Evolutionary conservation across 2,888 invertebrate genomes (phyloP).

Genomic region (Pasiphila rectangulata): DNA sequence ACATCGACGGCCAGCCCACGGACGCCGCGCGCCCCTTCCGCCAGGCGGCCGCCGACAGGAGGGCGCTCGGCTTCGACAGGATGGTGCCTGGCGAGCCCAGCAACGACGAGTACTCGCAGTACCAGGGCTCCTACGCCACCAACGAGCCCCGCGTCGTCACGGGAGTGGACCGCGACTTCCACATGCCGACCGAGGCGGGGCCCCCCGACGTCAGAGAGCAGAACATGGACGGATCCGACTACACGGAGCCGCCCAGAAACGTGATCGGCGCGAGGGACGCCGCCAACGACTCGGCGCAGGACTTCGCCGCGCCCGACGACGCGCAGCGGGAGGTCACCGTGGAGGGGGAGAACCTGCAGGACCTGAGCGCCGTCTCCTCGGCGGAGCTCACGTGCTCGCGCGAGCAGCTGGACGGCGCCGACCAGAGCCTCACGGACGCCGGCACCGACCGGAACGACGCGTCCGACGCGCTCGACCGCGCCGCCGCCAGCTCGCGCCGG

Average conservation of each 20-base stretch:
- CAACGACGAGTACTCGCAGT: constrained; percentile 66
- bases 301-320: constrained; percentile 45
- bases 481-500: constrained; percentile 41
- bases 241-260: constrained; percentile 52
- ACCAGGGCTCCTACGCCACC: constrained; percentile 56
- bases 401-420: constrained; percentile 77
- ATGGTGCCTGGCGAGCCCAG: constrained; percentile 84
- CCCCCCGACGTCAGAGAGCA: constrained; percentile 64
- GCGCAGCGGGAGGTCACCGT: constrained; percentile 79
- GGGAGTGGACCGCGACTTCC: constrained; percentile 74
- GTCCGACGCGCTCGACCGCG: constrained; percentile 56
- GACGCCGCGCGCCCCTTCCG: constrained; percentile 60
- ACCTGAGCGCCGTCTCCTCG: constrained; percentile 61
- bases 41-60: constrained; percentile 64
- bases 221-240: constrained; percentile 72
- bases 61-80: constrained; percentile 59
- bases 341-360: constrained; percentile 82
- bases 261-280: constrained; percentile 45
- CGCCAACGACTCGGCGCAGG: constrained; percentile 66
- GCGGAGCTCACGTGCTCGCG: constrained; percentile 61
- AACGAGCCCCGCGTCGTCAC: constrained; percentile 79
- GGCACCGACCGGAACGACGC: constrained; percentile 47
- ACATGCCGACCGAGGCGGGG: constrained; percentile 48
- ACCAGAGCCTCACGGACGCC: constrained; percentile 50
- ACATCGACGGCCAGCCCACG: constrained; percentile 66